Conservation (phyloP, 2,113 vertebrate genomes). For the Microcebus griseorufus region DNA sequence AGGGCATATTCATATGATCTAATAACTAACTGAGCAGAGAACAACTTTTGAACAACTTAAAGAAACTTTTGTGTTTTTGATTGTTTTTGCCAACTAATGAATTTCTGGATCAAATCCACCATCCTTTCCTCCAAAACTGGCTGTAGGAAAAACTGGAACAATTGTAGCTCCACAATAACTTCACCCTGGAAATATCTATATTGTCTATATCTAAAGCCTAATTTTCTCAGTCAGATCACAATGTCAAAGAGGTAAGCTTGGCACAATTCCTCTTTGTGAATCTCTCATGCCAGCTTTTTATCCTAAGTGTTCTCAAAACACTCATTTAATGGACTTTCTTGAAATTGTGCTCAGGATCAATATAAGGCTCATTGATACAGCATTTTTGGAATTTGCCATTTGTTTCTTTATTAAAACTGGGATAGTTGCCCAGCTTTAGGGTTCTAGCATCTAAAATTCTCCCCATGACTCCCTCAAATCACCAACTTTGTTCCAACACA, state of each 20-base stretch:
- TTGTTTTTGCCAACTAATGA: background rate
- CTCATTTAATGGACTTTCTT: constrained; percentile 38
- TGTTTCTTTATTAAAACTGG: constrained; percentile 11
- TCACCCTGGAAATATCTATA: background rate
- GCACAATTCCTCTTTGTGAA: background rate
- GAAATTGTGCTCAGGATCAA: constrained; percentile 35
- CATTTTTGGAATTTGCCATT: constrained; percentile 24
- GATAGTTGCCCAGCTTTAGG: background rate
- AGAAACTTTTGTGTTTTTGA: background rate
- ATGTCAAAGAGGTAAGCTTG: background rate
- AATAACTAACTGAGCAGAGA: background rate
- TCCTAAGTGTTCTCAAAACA: constrained; percentile 51
- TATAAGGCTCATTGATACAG: background rate
- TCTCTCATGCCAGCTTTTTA: background rate
- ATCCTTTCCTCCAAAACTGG: background rate
- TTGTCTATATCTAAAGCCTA: background rate
- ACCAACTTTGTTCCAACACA: background rate
- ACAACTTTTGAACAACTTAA: background rate
- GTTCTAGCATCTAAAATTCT: background rate
- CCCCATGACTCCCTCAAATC: background rate
- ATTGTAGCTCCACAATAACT: background rate
- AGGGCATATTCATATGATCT: background rate
- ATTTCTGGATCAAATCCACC: background rate
- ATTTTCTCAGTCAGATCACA: background rate
- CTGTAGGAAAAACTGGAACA: background rate